A percentile compares a stretch with the other conserved stretches of the same genome.
Conservation (phyloP, 2,797 vertebrate genomes). For the Micromesistius poutassou region DNA sequence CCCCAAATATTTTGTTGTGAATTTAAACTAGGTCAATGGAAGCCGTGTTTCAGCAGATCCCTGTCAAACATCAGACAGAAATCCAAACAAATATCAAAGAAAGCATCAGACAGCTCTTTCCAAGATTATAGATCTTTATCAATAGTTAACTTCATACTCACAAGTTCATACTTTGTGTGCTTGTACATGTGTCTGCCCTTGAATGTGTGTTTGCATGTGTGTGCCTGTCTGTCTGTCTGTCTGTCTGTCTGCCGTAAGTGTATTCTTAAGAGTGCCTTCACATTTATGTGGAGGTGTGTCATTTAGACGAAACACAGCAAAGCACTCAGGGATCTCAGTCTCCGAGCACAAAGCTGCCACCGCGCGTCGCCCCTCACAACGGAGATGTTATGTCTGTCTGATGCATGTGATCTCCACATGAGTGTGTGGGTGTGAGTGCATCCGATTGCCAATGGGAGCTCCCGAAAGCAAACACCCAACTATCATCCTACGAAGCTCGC, state of each 20-base stretch:
- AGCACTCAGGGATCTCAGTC: slow-evolving; percentile 1
- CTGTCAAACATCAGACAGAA: neutral
- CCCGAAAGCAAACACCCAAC: neutral
- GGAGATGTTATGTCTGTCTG: neutral
- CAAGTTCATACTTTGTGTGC: neutral
- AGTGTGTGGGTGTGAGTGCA: slow-evolving; percentile 1
- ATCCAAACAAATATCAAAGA: neutral
- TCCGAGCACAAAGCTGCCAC: slow-evolving; percentile 1
- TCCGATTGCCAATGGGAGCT: neutral
- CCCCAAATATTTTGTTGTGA: neutral
- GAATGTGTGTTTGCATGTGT: neutral
- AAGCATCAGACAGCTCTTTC: neutral
- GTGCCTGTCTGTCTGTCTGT: neutral
- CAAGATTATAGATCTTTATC: neutral
- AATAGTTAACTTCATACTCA: slow-evolving; percentile 1
- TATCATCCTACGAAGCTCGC: neutral
- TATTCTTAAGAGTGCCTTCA: neutral
- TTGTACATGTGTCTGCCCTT: neutral
- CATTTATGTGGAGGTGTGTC: neutral
- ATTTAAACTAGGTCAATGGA: neutral
- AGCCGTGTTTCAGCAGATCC: neutral
- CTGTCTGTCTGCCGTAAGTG: neutral
- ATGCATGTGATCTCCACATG: neutral
- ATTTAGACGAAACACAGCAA: neutral
- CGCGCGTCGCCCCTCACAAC: neutral